Conservation (phyloP, 2,888 invertebrate species). For the Eilema sororculum region DNA sequence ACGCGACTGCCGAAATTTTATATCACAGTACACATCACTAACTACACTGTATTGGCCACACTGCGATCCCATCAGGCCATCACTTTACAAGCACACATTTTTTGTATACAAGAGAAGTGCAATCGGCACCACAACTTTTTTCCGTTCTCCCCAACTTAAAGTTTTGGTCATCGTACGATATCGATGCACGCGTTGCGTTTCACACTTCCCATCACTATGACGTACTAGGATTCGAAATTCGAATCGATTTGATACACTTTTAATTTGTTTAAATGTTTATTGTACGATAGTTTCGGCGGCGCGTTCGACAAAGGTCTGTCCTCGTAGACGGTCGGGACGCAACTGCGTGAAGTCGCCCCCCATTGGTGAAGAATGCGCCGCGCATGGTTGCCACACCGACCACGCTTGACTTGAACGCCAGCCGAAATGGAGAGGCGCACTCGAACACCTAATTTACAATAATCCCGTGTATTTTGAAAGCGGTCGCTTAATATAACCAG, state of each 20-base stretch:
- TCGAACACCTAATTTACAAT: slow-evolving; percentile 66
- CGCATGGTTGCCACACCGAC: slow-evolving; percentile 85
- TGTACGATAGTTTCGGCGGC: slow-evolving; percentile 76
- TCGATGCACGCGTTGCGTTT: slow-evolving; percentile 51
- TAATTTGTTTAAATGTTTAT: slow-evolving; percentile 76
- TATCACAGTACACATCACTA: slow-evolving; percentile 87
- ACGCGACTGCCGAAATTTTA: slow-evolving; percentile 81
- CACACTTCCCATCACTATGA: slow-evolving; percentile 75
- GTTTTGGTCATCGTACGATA: slow-evolving; percentile 81
- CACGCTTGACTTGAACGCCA: slow-evolving; percentile 75
- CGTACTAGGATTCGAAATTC: slow-evolving; percentile 58
- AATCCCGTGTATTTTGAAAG: slow-evolving; percentile 65
- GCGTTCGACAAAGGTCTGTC: slow-evolving; percentile 73
- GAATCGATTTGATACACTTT: slow-evolving; percentile 73
- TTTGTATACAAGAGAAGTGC: slow-evolving; percentile 77
- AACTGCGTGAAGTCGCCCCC: slow-evolving; percentile 83
- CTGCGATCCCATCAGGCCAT: slow-evolving; percentile 85
- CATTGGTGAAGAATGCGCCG: slow-evolving; percentile 85
- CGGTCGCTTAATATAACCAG: slow-evolving; percentile 81
- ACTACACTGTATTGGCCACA: slow-evolving; percentile 80
- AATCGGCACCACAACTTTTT: slow-evolving; percentile 83
- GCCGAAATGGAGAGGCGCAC: slow-evolving; percentile 71
- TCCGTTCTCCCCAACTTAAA: slow-evolving; percentile 77
- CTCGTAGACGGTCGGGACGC: slow-evolving; percentile 70
- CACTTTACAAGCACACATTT: slow-evolving; percentile 83